Evolutionary conservation across 1,140 invertebrate genomes (phyloP).

Genomic region (Goniozus legneri): DNA sequence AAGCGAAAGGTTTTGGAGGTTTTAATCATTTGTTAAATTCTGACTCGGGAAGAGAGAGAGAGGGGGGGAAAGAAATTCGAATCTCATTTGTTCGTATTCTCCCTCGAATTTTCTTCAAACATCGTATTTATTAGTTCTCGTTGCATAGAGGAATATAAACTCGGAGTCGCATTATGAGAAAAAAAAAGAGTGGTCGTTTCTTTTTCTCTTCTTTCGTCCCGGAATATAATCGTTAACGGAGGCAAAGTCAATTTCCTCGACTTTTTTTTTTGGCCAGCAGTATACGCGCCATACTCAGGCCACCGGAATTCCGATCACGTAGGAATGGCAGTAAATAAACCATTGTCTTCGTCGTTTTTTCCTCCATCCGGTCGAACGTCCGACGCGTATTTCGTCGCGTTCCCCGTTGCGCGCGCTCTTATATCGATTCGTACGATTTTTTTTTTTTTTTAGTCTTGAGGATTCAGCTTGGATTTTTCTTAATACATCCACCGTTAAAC

Average conservation of each 20-base stretch:
- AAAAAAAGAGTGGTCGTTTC: neutral
- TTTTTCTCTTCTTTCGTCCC: neutral
- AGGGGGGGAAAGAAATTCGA: too few relatives aligned
- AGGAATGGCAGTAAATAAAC: conserved; percentile 27
- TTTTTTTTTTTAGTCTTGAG: too few relatives aligned
- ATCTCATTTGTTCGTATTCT: too few relatives aligned
- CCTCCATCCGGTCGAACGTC: neutral
- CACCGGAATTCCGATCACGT: conserved; percentile 30
- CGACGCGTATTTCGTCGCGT: conserved; percentile 24
- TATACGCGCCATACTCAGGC: too few relatives aligned
- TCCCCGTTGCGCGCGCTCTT: neutral
- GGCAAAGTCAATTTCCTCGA: neutral
- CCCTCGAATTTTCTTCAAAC: too few relatives aligned
- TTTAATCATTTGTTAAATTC: too few relatives aligned
- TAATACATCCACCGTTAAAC: neutral
- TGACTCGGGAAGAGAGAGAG: too few relatives aligned
- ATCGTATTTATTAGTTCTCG: too few relatives aligned
- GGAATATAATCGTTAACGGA: neutral
- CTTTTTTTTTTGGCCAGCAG: too few relatives aligned
- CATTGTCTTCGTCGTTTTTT: conserved; percentile 16
- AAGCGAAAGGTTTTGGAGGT: too few relatives aligned
- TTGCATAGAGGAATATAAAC: too few relatives aligned
- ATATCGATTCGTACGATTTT: neutral
- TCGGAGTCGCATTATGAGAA: neutral
- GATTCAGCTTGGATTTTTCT: neutral